Percentiles rank a stretch among this genome's conserved stretches.
Conservation (phyloP, 2,797 vertebrate species). For the Cuculus canorus region DNA sequence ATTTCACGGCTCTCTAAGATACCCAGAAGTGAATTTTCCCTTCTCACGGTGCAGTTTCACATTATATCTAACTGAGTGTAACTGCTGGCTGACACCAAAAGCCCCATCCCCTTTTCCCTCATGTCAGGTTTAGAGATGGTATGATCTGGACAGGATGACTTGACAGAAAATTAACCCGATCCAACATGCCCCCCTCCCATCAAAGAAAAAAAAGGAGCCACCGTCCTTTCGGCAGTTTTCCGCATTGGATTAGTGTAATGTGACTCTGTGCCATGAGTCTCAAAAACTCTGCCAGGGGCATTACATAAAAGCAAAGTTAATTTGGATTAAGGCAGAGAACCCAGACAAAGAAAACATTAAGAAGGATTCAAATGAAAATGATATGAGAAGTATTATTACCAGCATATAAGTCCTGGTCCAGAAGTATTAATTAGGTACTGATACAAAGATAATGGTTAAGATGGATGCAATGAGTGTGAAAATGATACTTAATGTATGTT, state of each 20-base stretch:
- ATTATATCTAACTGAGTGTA: background rate
- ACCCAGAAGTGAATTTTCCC: conserved; percentile 40
- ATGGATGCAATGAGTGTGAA: background rate
- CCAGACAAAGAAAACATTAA: conserved; percentile 32
- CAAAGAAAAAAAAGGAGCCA: background rate
- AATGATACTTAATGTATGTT: background rate
- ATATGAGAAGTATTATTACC: background rate
- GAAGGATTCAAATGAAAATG: conserved; percentile 5
- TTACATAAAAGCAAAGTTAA: conserved; percentile 37
- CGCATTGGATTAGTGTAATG: background rate
- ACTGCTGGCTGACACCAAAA: background rate
- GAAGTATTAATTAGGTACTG: conserved; percentile 21
- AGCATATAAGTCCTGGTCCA: background rate
- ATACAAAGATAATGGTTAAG: background rate
- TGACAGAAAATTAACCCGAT: background rate
- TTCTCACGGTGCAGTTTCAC: background rate
- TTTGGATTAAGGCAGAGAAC: conserved; percentile 30
- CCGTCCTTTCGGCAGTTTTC: background rate
- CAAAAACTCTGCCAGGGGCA: conserved; percentile 18
- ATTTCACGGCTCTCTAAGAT: conserved; percentile 20
- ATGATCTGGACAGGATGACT: background rate
- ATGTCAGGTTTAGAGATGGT: background rate
- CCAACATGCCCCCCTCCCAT: background rate
- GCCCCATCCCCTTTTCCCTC: background rate
- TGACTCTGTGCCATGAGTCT: background rate